These are phyloP conservation scores for Rhizomys pruinosus DNA, from an alignment of 2,113 vertebrate species.

Conservation along the genomic window DNA sequence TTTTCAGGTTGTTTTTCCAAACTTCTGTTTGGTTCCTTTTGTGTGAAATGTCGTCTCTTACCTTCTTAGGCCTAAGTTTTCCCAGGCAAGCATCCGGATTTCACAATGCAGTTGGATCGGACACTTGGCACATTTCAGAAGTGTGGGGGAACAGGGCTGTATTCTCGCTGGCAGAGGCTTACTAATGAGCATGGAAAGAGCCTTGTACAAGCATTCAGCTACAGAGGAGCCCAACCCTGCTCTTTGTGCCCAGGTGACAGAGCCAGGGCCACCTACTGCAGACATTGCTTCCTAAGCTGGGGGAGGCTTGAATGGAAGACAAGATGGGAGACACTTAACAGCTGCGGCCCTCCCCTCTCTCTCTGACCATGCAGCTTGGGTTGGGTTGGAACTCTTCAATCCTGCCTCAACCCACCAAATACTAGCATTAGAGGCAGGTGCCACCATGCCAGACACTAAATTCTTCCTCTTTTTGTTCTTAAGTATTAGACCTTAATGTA, in stretches of 20 bases:
- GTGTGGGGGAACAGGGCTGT: background rate
- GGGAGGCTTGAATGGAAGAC: background rate
- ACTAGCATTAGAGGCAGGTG: background rate
- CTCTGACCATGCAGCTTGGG: background rate
- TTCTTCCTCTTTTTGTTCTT: background rate
- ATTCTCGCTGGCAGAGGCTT: background rate
- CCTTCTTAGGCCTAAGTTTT: constrained; percentile 34
- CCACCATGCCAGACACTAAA: background rate
- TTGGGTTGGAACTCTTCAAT: background rate
- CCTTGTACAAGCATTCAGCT: background rate
- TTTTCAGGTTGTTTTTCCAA: constrained; percentile 63
- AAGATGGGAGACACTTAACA: background rate
- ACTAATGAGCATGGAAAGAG: background rate
- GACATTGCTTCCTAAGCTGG: background rate
- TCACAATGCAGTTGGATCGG: constrained; percentile 38
- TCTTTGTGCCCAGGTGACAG: background rate
- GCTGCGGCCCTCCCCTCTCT: background rate
- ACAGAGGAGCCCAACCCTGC: background rate
- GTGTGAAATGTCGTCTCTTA: constrained; percentile 52
- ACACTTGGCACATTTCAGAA: constrained; percentile 46
- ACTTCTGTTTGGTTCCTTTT: constrained; percentile 60
- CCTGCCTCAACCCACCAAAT: background rate
- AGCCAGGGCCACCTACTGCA: background rate
- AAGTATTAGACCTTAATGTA: background rate
- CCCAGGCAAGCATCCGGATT: constrained; percentile 59